Evolutionary conservation across 2,797 vertebrate genomes (phyloP).

Genomic region (Micromesistius poutassou): DNA sequence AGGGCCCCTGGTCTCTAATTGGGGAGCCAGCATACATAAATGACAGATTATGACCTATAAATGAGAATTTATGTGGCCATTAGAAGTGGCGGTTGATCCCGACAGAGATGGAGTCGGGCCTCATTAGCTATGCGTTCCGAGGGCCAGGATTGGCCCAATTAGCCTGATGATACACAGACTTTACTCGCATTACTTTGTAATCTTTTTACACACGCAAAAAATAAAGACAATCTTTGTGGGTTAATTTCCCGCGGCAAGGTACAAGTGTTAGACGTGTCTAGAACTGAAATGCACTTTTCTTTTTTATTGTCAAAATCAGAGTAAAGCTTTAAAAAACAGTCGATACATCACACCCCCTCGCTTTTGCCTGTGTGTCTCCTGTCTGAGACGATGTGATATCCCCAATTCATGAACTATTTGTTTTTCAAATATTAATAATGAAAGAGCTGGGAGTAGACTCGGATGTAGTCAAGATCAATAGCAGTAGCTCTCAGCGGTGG

Average conservation of each 20-base stretch:
- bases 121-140: conserved; percentile 72
- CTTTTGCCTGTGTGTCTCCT: conserved; percentile 32
- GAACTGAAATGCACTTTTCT: conserved; percentile 22
- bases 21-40: conserved; percentile 73
- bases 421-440: conserved; percentile 53
- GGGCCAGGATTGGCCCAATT: conserved; percentile 65
- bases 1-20: conserved; percentile 67
- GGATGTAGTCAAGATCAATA: conserved; percentile 49
- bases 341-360: conserved; percentile 21
- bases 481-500: conserved; percentile 21
- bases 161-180: conserved; percentile 61
- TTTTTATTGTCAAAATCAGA: background rate
- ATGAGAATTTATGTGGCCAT: conserved; percentile 83
- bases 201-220: conserved; percentile 24
- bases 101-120: conserved; percentile 63
- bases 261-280: conserved; percentile 29
- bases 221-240: conserved; percentile 32
- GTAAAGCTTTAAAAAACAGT: background rate
- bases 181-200: conserved; percentile 32
- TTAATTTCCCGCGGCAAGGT: conserved; percentile 34
- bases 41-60: conserved; percentile 82
- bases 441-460: conserved; percentile 12
- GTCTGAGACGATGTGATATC: conserved; percentile 24
- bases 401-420: conserved; percentile 11
- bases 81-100: conserved; percentile 74